Evolutionary conservation across 2,888 invertebrate genomes (phyloP).

Genomic region (Erebia ligea): DNA sequence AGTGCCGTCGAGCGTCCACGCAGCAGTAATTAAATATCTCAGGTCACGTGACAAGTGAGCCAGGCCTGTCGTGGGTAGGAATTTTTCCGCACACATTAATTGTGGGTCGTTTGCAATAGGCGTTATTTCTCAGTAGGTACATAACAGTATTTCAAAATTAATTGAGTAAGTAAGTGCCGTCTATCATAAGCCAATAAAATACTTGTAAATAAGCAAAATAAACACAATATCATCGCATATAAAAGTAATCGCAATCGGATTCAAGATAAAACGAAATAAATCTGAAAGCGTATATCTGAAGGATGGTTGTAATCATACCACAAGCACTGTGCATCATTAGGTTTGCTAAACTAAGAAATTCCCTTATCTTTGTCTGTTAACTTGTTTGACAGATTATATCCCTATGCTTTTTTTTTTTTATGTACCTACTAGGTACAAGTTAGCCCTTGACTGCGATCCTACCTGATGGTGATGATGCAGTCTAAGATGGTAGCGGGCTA

Average conservation of each 20-base stretch:
- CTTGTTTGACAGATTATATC: too few relatives aligned
- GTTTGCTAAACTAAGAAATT: slow-evolving; percentile 47
- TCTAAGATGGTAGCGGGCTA: too few relatives aligned
- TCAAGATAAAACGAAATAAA: slow-evolving; percentile 54
- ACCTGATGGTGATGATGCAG: too few relatives aligned
- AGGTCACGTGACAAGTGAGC: too few relatives aligned
- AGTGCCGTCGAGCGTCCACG: too few relatives aligned
- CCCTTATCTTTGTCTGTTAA: too few relatives aligned
- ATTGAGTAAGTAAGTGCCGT: background rate
- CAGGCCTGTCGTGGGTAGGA: too few relatives aligned
- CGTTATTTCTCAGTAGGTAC: background rate
- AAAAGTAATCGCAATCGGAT: slow-evolving; percentile 33
- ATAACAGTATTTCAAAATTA: slow-evolving; percentile 20
- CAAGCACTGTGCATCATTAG: slow-evolving; percentile 63
- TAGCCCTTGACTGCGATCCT: too few relatives aligned
- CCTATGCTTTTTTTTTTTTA: too few relatives aligned
- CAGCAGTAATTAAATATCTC: too few relatives aligned
- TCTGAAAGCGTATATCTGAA: slow-evolving; percentile 25
- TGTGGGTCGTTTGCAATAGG: background rate
- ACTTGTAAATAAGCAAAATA: slow-evolving; percentile 30
- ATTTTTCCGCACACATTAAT: too few relatives aligned
- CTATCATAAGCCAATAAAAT: slow-evolving; percentile 13
- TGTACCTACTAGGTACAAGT: too few relatives aligned
- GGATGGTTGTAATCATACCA: slow-evolving; percentile 54
- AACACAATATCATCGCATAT: background rate